A percentile compares a stretch with the other conserved stretches of the same genome.
Evolutionary conservation across 1,140 invertebrate genomes (phyloP).

Genomic region (Acromyrmex echinatior): DNA sequence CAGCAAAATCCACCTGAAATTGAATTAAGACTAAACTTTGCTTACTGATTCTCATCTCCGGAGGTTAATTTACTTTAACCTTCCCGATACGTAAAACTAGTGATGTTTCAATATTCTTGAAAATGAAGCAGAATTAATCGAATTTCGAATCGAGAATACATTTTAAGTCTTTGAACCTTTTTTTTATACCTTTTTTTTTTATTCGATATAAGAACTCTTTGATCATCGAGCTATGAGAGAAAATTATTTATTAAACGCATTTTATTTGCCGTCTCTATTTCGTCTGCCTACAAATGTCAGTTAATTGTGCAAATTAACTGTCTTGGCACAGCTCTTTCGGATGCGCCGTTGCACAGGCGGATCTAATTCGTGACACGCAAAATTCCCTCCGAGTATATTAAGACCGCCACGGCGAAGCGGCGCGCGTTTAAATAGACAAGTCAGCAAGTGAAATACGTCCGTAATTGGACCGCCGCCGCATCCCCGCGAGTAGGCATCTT

Average conservation of each 20-base stretch:
- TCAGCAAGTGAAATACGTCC: conserved; percentile 48
- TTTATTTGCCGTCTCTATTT: conserved; percentile 3
- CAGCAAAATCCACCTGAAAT: background rate
- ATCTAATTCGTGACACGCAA: conserved; percentile 37
- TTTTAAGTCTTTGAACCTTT: background rate
- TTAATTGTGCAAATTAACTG: conserved; percentile 48
- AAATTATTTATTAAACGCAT: conserved; percentile 16
- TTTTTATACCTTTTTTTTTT: no score
- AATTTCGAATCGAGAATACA: background rate
- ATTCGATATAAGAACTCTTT: background rate
- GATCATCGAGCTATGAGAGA: background rate
- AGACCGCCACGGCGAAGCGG: background rate
- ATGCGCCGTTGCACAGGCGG: background rate
- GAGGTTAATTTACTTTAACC: background rate
- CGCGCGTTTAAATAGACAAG: conserved; percentile 26
- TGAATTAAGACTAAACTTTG: background rate
- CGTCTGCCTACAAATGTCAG: background rate
- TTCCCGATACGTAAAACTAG: background rate
- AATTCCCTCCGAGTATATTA: conserved; percentile 38
- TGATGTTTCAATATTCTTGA: background rate
- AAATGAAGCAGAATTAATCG: background rate
- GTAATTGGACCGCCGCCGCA: conserved; percentile 46
- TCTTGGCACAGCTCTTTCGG: background rate
- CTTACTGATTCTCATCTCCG: background rate
- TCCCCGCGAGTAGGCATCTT: background rate